Evolutionary conservation across 1,140 invertebrate genomes (phyloP).

Genomic region (Anastrepha obliqua): DNA sequence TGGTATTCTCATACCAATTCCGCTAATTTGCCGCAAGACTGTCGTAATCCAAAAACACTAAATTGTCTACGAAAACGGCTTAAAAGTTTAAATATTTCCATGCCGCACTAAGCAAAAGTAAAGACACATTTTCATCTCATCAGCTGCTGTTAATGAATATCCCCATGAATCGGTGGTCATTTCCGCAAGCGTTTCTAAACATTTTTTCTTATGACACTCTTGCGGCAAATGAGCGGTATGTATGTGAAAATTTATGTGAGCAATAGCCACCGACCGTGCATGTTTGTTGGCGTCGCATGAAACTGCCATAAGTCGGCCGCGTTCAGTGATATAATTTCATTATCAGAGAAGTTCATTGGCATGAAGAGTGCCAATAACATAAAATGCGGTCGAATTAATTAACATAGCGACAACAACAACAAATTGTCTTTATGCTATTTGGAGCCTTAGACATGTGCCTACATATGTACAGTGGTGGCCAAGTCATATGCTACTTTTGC

Average conservation of each 20-base stretch:
- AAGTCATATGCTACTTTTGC: no score
- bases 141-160: no score
- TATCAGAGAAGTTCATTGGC: slow-evolving; percentile 54
- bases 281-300: slow-evolving; percentile 25
- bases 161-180: no score
- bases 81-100: no score
- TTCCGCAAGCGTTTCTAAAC: no score
- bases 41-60: no score
- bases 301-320: slow-evolving; percentile 9
- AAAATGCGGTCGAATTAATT: slow-evolving; percentile 21
- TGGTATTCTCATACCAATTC: not conserved
- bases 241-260: not conserved
- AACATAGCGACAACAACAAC: not conserved
- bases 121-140: no score
- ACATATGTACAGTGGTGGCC: not conserved
- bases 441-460: not conserved
- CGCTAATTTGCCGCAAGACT: no score
- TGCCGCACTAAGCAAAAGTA: no score
- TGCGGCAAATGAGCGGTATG: not conserved
- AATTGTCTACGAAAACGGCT: no score
- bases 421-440: not conserved
- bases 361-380: slow-evolving; percentile 46
- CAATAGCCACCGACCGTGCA: no score
- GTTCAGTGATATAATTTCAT: slow-evolving; percentile 53
- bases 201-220: no score